Conservation (phyloP, 2,888 invertebrate species). For the Linyphia triangularis region DNA sequence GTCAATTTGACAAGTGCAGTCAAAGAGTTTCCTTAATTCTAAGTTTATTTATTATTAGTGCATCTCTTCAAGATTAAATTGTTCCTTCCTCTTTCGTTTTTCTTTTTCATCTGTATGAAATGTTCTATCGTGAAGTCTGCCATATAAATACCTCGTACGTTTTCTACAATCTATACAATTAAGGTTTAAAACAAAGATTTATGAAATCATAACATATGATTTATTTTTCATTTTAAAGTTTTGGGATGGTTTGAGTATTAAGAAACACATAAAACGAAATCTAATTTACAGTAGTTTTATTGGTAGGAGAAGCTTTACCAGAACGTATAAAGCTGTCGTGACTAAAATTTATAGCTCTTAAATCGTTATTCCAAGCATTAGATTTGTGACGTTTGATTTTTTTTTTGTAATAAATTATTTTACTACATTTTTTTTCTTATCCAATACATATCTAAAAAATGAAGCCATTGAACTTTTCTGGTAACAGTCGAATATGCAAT, state of each 20-base stretch:
- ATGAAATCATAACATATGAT: slow-evolving; percentile 43
- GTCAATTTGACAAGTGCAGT: too few species aligned
- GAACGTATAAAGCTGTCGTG: slow-evolving; percentile 30
- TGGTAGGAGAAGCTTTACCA: slow-evolving; percentile 31
- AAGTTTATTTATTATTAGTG: too few species aligned
- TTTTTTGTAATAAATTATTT: background rate
- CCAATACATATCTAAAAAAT: too few species aligned
- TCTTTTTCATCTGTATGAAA: too few species aligned
- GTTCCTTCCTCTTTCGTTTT: too few species aligned
- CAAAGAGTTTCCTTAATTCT: too few species aligned
- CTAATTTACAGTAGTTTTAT: slow-evolving; percentile 40
- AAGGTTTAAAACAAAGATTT: slow-evolving; percentile 30
- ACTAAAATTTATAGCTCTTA: slow-evolving; percentile 29
- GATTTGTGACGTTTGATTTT: slow-evolving; percentile 7
- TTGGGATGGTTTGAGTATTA: slow-evolving; percentile 9
- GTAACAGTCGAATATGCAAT: background rate
- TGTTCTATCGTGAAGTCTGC: background rate
- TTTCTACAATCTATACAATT: background rate
- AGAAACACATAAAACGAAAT: slow-evolving; percentile 19
- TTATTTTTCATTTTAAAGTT: slow-evolving; percentile 9
- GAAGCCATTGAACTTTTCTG: background rate
- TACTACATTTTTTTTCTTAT: background rate
- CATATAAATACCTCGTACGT: slow-evolving; percentile 12
- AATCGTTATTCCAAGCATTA: slow-evolving; percentile 12
- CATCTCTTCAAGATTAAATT: too few species aligned